Evolutionary conservation across 1,140 invertebrate genomes (phyloP), one percentile per base, ranked within the genome.

Genomic region (Zaprionus ornatus): DNA sequence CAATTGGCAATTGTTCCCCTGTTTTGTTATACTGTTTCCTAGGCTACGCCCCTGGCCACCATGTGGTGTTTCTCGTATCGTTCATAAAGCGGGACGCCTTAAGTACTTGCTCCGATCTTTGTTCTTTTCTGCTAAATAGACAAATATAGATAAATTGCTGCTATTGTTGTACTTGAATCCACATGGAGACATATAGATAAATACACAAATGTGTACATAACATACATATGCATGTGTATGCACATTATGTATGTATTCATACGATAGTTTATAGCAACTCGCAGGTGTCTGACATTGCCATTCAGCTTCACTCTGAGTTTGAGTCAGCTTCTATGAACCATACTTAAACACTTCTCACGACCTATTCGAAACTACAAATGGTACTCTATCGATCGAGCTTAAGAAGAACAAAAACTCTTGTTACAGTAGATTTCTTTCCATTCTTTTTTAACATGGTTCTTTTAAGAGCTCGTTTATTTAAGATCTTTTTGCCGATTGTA

Each of bases 221-320:
- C 4, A 60, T 29, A 61, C 27, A 27, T 17, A 1, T 25, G 15
- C 19, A 10, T 50, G 32, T 54, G 25, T n/a, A 59, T 52, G 13
- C 54, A 29, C 12, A 1, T 60, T 3, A 15, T 29, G 32, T 65
- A 52, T 60, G 56, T 55, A 21, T 4, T 29, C 25, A 52, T 55
- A 37, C 40, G 9, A 71, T 56, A 56, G 37, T 56, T 52, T 45
- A 70, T 32, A 68, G 50, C 37, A 45, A 64, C 25, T 37, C 42
- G 80, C 83, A 88, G 83, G 84, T 86, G 83, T 88, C 68, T 80
- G 37, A 40, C 40, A 65, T 63, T 85, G 82, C 66, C 82, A 78
- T 78, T 86, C 82, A 65, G 42, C 66, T 17, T 56, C 59, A 55
- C 40, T 77, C 56, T 52, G 25, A 45, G 40, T 77, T 52, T 52